Evolutionary conservation across 2,113 vertebrate genomes (phyloP), one percentile per base, ranked within the genome.

Genomic region (Puntigrus tetrazona): DNA sequence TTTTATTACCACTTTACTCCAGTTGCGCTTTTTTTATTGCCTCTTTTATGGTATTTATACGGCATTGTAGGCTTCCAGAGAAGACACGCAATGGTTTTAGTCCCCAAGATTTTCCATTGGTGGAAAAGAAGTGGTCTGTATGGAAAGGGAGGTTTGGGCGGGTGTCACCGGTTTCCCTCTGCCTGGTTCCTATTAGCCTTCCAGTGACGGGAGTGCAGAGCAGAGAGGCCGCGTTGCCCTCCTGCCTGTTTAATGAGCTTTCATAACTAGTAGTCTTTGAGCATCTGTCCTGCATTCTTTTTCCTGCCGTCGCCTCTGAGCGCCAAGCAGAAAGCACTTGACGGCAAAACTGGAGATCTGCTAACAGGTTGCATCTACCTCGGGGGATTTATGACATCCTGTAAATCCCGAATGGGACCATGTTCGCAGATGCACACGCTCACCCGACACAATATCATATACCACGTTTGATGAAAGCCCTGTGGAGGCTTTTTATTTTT

Each of bases 131-230:
- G 69, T 52, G n/a, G 25, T 87, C 73, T 45, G 76, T 50, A 77
- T 61, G 74, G 41, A 79, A 75, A 67, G 63, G 57, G 74, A 57
- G 82, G 81, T 67, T 83, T 82, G 78, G 84, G 86, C 65, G 82
- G 84, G 85, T 88, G 84, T 86, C 86, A 86, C 57, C 84, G 88
- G 84, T 87, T 82, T 85, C 72, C 77, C 61, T 63, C 63, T 77
- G 86, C 85, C 90, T 90, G 90, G 84, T 91, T 91, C 88, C 76
- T 86, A 87, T 91, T 91, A 90, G 81, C 31, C 80, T 86, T 80
- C n/a, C 82, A 74, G 65, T 84, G 84, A 85, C 84, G 83, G 83
- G 86, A 85, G 78, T 85, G 84, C 65, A 81, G 84, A 86, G 63
- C 78, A 47, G 72, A 76, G 65, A 57, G 65, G 63, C 89, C 70